Percentiles rank a stretch among this genome's conserved stretches.
Conservation (phyloP, 2,797 vertebrate genomes). For the Linurgus olivaceus region DNA sequence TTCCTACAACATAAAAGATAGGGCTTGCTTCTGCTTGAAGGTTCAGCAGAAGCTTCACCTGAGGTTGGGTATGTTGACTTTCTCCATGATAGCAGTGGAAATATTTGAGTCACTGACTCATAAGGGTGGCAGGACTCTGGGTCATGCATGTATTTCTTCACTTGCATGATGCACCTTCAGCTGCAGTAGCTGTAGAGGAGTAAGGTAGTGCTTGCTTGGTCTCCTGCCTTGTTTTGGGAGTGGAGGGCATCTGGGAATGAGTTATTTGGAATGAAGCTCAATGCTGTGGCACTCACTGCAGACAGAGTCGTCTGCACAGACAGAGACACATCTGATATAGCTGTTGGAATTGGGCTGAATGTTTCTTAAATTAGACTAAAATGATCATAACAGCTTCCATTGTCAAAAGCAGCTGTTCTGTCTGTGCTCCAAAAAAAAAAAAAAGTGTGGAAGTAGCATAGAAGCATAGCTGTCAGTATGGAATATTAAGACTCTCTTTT, state of each 20-base stretch:
- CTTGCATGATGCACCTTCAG: background rate
- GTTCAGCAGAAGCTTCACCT: background rate
- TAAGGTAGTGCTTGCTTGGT: background rate
- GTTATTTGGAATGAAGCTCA: background rate
- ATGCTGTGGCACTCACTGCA: background rate
- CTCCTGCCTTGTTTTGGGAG: background rate
- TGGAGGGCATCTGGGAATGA: background rate
- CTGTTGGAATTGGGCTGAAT: background rate
- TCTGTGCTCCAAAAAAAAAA: background rate
- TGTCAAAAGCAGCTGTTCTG: conserved; percentile 47
- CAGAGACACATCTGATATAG: background rate
- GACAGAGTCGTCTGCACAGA: background rate
- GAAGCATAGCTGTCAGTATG: background rate
- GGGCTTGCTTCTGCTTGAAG: background rate
- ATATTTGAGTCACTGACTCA: background rate
- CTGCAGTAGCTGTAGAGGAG: background rate
- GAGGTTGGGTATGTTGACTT: background rate
- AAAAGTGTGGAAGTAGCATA: background rate
- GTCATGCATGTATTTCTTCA: background rate
- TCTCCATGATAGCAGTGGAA: background rate
- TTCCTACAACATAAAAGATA: background rate
- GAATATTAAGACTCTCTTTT: background rate
- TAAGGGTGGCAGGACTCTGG: background rate
- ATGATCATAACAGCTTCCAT: background rate
- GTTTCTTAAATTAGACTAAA: conserved; percentile 42